A percentile compares a stretch with the other conserved stretches of the same genome.
Conservation (phyloP, 2,888 invertebrate species). For the Ferdinandea cuprea region DNA sequence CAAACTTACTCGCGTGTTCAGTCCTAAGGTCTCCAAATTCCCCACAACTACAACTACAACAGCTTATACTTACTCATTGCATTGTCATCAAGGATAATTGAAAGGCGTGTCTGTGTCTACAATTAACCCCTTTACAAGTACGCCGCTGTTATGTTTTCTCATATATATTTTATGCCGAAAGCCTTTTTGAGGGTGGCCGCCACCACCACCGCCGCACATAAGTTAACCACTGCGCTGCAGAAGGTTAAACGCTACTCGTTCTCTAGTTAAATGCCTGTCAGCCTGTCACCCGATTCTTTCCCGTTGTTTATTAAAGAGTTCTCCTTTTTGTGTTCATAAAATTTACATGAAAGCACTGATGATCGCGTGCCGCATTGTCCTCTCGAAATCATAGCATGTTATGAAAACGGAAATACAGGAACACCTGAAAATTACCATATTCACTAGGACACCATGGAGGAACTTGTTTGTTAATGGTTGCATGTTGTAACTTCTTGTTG, state of each 20-base stretch:
- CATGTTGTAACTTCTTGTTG: neutral
- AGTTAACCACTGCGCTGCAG: neutral
- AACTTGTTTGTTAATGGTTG: constrained; percentile 5
- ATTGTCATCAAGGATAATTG: constrained; percentile 68
- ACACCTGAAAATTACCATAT: constrained; percentile 68
- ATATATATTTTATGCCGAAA: constrained; percentile 19
- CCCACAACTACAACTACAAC: neutral
- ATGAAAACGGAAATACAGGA: constrained; percentile 27
- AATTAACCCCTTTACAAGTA: constrained; percentile 72
- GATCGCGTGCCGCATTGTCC: constrained; percentile 65
- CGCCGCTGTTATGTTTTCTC: constrained; percentile 21
- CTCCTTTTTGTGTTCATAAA: constrained; percentile 47
- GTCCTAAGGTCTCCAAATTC: constrained; percentile 19
- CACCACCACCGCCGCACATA: no score
- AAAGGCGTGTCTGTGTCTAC: constrained; percentile 65
- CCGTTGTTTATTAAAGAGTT: constrained; percentile 64
- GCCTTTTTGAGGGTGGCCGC: constrained; percentile 2
- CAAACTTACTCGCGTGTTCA: constrained; percentile 47
- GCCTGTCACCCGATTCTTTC: constrained; percentile 63
- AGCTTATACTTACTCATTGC: constrained; percentile 53
- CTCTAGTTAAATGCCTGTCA: constrained; percentile 70
- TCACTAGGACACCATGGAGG: constrained; percentile 18
- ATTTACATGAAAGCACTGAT: constrained; percentile 63
- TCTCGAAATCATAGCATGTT: constrained; percentile 53
- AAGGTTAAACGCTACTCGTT: constrained; percentile 68